A percentile compares a stretch with the other conserved stretches of the same genome.
phyloP scores from a whole-genome alignment of 2,888 invertebrate genomes.

The Watsonalla cultraria region DNA sequence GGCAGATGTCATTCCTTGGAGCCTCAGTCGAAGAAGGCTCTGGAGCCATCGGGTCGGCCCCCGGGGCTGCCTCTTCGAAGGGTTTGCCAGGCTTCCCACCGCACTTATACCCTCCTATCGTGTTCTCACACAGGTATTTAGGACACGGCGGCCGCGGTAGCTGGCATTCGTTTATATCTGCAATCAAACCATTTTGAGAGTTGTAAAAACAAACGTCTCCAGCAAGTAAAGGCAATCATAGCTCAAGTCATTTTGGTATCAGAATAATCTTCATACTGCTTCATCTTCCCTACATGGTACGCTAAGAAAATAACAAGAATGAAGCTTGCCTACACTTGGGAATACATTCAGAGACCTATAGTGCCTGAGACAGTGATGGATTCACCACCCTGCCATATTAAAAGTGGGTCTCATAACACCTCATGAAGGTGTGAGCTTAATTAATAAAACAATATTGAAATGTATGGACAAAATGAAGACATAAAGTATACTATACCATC shows the following conservation, averaged over 20 bases:
- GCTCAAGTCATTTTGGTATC: too few relatives aligned
- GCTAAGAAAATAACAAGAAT: too few relatives aligned
- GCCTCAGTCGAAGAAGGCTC: conserved; percentile 15
- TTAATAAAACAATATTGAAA: background rate
- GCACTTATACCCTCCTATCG: conserved; percentile 72
- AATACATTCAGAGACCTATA: too few relatives aligned
- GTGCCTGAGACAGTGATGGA: too few relatives aligned
- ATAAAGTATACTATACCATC: conserved; percentile 61
- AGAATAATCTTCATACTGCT: too few relatives aligned
- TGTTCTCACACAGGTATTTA: conserved; percentile 71
- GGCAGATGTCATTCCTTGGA: conserved; percentile 68
- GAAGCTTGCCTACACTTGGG: too few relatives aligned
- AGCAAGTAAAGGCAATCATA: too few relatives aligned
- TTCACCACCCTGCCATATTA: too few relatives aligned
- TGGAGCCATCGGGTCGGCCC: conserved; percentile 32
- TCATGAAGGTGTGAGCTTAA: background rate
- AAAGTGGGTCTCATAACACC: too few relatives aligned
- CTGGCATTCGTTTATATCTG: conserved; percentile 93
- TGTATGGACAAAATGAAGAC: too few relatives aligned
- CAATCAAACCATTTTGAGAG: conserved; percentile 1
- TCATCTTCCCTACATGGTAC: too few relatives aligned
- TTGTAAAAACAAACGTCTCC: background rate
- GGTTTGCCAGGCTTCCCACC: conserved; percentile 67
- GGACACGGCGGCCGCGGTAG: conserved; percentile 67
- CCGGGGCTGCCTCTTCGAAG: conserved; percentile 40